Evolutionary conservation across 2,797 vertebrate species (phyloP).

Genomic region (Hoplostethus atlanticus): DNA sequence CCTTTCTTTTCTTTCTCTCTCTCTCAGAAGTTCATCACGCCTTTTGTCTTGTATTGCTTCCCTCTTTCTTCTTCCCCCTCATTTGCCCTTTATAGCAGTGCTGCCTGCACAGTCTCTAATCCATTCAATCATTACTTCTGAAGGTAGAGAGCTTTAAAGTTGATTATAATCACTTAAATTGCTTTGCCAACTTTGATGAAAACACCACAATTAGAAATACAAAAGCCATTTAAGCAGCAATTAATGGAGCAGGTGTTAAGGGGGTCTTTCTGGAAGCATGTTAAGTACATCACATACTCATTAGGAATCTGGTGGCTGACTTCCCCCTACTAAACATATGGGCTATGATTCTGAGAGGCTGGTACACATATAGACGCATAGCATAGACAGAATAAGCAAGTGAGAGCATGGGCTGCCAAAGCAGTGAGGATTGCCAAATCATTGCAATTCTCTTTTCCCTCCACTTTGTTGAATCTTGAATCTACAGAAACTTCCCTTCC

Average conservation of each 20-base stretch:
- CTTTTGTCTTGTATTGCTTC: slow-evolving; percentile 19
- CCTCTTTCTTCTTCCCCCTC: slow-evolving; percentile 1
- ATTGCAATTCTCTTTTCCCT: slow-evolving; percentile 1
- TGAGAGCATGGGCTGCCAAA: not conserved
- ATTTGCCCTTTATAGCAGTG: slow-evolving; percentile 36
- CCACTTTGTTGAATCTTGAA: not conserved
- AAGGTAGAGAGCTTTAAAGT: slow-evolving; percentile 75
- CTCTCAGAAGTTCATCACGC: slow-evolving; percentile 5
- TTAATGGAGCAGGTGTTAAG: slow-evolving; percentile 39
- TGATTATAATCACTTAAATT: slow-evolving; percentile 79
- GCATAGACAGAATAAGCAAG: not conserved
- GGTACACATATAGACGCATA: slow-evolving; percentile 1
- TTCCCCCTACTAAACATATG: slow-evolving; percentile 7
- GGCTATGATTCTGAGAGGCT: not conserved
- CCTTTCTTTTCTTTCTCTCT: not conserved
- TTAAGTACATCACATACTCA: slow-evolving; percentile 21
- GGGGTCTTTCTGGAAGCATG: slow-evolving; percentile 19
- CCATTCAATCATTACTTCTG: slow-evolving; percentile 71
- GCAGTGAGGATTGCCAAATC: slow-evolving; percentile 1
- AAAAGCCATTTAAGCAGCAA: slow-evolving; percentile 46
- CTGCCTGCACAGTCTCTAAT: slow-evolving; percentile 53
- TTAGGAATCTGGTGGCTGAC: slow-evolving; percentile 18
- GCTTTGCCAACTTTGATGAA: slow-evolving; percentile 73
- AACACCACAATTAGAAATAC: slow-evolving; percentile 54
- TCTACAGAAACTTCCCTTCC: slow-evolving; percentile 1